Evolutionary conservation across 2,888 invertebrate species (phyloP).

Genomic region (Macrophya annulata): DNA sequence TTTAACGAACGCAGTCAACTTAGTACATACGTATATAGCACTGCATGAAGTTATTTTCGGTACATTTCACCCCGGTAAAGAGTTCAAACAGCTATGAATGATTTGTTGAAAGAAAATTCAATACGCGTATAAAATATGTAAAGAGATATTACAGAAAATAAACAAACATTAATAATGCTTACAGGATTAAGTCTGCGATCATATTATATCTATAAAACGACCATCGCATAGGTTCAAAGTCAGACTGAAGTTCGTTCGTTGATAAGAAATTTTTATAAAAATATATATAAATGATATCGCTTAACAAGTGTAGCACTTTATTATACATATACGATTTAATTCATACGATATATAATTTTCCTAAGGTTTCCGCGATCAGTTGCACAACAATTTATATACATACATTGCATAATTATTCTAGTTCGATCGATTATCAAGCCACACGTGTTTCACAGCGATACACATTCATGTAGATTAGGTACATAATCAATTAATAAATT

Average conservation of each 20-base stretch:
- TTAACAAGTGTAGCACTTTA: background rate
- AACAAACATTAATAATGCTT: constrained; percentile 5
- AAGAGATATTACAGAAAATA: background rate
- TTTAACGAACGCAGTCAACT: background rate
- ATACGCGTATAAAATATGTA: background rate
- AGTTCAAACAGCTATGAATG: constrained; percentile 27
- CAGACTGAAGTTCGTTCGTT: background rate
- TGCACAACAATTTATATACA: constrained; percentile 24
- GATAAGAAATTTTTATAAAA: constrained; percentile 15
- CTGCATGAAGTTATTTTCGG: constrained; percentile 42
- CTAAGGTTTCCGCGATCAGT: constrained; percentile 15
- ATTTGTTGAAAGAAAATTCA: constrained; percentile 4
- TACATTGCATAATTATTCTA: background rate
- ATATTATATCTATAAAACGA: background rate
- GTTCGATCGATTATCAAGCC: constrained; percentile 6
- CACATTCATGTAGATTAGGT: background rate
- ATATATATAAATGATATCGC: background rate
- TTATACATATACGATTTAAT: background rate
- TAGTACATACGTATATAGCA: background rate
- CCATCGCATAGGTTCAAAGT: constrained; percentile 3
- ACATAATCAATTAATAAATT: background rate
- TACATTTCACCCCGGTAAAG: constrained; percentile 34
- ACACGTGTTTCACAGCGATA: background rate
- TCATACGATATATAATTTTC: background rate
- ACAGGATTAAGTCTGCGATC: background rate